These are phyloP conservation scores for Pipa parva DNA, from an alignment of 2,113 vertebrate species.

Conservation along the genomic window DNA sequence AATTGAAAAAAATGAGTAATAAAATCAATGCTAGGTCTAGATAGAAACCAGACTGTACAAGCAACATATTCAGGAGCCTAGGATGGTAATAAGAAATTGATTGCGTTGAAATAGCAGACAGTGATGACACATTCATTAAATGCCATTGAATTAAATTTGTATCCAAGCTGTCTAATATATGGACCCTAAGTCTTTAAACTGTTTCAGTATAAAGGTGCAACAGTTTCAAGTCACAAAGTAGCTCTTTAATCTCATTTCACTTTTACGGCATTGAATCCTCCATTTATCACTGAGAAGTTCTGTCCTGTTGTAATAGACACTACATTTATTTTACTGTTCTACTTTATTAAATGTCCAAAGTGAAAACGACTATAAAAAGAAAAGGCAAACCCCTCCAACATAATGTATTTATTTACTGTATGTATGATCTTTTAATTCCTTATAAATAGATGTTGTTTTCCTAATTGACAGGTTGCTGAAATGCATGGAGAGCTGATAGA, in stretches of 20 bases:
- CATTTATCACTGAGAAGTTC: no score
- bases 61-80: background rate
- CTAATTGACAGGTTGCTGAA: conserved; percentile 83
- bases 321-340: no score
- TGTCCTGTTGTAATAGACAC: no score
- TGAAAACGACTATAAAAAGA: no score
- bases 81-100: conserved; percentile 10
- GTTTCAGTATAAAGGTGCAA: no score
- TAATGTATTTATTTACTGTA: no score
- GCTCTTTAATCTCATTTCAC: no score
- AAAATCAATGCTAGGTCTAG: conserved; percentile 4
- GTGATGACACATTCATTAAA: conserved; percentile 27
- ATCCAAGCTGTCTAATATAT: conserved; percentile 7
- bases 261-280: no score
- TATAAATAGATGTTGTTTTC: no score
- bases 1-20: conserved; percentile 1
- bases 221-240: no score
- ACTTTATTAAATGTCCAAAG: no score
- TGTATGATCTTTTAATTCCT: background rate
- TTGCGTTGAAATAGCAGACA: conserved; percentile 10
- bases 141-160: conserved; percentile 7
- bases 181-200: background rate
- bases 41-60: background rate
- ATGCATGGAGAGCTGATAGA: conserved; percentile 98
- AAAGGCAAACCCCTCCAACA: no score